Evolutionary conservation across 1,140 invertebrate genomes (phyloP).

Genomic region (Gonioctena quinquepunctata): DNA sequence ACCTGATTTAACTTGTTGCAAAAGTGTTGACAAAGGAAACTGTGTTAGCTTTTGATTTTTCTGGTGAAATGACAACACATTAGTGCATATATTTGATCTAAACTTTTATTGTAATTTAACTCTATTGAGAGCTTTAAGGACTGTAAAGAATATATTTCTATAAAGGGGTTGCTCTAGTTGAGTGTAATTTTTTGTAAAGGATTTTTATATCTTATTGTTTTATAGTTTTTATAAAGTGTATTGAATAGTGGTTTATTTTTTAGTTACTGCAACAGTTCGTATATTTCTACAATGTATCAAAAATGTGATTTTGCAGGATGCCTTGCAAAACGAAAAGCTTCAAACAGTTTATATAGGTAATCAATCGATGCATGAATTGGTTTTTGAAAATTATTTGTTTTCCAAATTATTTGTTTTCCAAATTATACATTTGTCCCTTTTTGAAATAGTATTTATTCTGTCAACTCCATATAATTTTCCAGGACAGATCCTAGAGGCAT

Average conservation of each 20-base stretch:
- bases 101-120: neutral
- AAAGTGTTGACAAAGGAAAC: neutral
- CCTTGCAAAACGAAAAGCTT: too few species aligned
- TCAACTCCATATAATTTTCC: too few species aligned
- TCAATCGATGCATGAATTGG: too few species aligned
- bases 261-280: neutral
- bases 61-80: neutral
- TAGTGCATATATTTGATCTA: neutral
- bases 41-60: neutral
- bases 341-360: too few species aligned
- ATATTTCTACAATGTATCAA: neutral
- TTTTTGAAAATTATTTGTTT: too few species aligned
- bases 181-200: neutral
- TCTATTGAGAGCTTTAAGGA: neutral
- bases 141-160: constrained; percentile 6
- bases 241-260: neutral
- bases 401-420: too few species aligned
- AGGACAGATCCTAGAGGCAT: too few species aligned
- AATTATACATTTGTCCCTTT: too few species aligned
- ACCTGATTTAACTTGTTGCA: too few species aligned
- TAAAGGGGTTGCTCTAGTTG: neutral
- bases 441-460: too few species aligned
- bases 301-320: too few species aligned
- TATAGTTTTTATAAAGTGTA: constrained; percentile 4
- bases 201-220: constrained; percentile 2